These are phyloP conservation scores for Sebastes baramenuke DNA, from an alignment of 2,797 vertebrate species.

Conservation along the genomic window DNA sequence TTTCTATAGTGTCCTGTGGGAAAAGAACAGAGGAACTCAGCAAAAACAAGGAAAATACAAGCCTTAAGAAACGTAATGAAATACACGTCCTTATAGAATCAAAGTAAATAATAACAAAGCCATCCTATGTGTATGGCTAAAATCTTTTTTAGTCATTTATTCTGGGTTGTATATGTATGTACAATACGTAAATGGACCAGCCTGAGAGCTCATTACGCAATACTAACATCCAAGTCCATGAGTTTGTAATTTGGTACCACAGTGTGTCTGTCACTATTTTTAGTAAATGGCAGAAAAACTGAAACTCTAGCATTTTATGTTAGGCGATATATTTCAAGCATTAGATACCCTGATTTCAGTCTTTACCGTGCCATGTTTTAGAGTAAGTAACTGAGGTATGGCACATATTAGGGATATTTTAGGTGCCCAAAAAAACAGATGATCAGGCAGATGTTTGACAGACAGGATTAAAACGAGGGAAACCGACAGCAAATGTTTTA, in stretches of 20 bases:
- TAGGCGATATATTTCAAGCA: background rate
- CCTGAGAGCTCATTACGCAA: background rate
- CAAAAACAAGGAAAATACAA: slow-evolving; percentile 2
- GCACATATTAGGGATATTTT: background rate
- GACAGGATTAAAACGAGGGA: slow-evolving; percentile 12
- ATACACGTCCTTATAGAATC: background rate
- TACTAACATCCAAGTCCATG: background rate
- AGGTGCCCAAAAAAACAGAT: background rate
- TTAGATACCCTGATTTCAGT: background rate
- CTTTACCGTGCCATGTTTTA: background rate
- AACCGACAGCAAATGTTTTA: slow-evolving; percentile 29
- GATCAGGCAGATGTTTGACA: slow-evolving; percentile 27
- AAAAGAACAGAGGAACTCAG: slow-evolving; percentile 25
- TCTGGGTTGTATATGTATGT: background rate
- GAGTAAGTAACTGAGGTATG: background rate
- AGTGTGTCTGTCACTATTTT: background rate
- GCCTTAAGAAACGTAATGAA: background rate
- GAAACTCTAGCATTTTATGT: background rate
- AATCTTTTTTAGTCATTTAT: background rate
- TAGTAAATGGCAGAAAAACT: background rate
- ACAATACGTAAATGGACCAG: background rate
- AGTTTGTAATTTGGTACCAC: background rate
- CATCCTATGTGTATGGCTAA: too few species aligned
- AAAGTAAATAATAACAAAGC: background rate
- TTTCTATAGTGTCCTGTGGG: slow-evolving; percentile 94